Percentiles rank a stretch among this genome's conserved stretches.
phyloP scores from a whole-genome alignment of 2,113 vertebrate species.

The Pao palembangensis region DNA sequence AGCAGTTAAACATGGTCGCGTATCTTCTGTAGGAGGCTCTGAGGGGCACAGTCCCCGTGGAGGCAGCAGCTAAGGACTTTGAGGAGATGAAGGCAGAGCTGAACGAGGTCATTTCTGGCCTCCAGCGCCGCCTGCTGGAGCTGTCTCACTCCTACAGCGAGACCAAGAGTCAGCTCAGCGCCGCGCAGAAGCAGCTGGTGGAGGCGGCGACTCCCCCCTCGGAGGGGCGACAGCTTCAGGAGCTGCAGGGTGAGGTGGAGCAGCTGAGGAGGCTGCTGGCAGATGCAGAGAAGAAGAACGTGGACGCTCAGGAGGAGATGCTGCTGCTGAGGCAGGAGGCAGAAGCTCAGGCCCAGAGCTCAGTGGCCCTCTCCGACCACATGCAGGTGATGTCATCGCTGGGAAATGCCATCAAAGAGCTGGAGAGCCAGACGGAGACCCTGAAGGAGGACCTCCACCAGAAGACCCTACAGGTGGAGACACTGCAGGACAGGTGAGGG shows the following conservation, averaged over 20 bases:
- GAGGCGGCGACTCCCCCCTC: slow-evolving; percentile 35
- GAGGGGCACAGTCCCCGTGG: slow-evolving; percentile 74
- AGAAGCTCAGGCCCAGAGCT: slow-evolving; percentile 81
- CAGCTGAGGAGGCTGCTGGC: slow-evolving; percentile 78
- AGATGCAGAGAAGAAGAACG: slow-evolving; percentile 77
- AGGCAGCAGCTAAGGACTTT: slow-evolving; percentile 79
- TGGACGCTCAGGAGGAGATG: slow-evolving; percentile 76
- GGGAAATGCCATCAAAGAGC: slow-evolving; percentile 77
- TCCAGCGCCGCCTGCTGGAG: slow-evolving; percentile 85
- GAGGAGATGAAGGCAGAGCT: slow-evolving; percentile 81
- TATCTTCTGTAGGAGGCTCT: slow-evolving; percentile 77
- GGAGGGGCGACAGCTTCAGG: slow-evolving; percentile 43
- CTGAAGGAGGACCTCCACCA: slow-evolving; percentile 77
- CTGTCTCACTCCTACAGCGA: slow-evolving; percentile 89
- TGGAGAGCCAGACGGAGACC: slow-evolving; percentile 78
- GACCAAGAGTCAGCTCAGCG: slow-evolving; percentile 83
- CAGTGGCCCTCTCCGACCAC: slow-evolving; percentile 83
- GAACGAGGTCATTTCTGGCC: slow-evolving; percentile 79
- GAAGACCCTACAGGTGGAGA: slow-evolving; percentile 78
- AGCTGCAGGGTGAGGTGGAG: slow-evolving; percentile 66
- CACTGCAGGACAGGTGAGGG: slow-evolving; percentile 77
- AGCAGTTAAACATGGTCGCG: neutral
- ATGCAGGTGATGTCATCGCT: slow-evolving; percentile 82
- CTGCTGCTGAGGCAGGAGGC: slow-evolving; percentile 77
- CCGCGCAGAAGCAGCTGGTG: slow-evolving; percentile 71